Base-by-base conservation (phyloP, 1,140 invertebrate species). In the Leptonema lineaticorne region DNA sequence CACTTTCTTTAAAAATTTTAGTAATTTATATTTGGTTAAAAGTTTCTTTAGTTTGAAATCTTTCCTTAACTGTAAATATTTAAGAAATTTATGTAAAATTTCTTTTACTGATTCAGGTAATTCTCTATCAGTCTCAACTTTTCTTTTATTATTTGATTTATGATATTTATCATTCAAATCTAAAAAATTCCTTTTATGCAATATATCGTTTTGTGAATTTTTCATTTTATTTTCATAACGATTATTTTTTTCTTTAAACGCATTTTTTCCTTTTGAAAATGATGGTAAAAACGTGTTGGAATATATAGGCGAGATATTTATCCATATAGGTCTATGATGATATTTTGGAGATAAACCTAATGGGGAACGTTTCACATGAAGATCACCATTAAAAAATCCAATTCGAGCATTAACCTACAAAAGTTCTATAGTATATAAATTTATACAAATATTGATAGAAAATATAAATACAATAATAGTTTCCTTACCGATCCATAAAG, bases 361-460 rank as follows among this genome's bases (percentile, higher is more conserved):
- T 14, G 46, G 46, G 7, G 14, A 16, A 26, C 1, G n/a, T 64
- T 26, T 64, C 14, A 53, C 24, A 16, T 28, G 29, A 30, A 64
- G 22, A 53, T 64, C 62, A 18, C 62, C 62, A 22, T 64, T 64
- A 22, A 64, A 64, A 28, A 64, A 18, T 20, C 62, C 62, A 6
- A 45, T 18, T 14, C 62, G 9, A 11, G 30, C 41, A 16, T 50
- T 18, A 5, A 16, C 26, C 62, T 64, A 45, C 30, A 9, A 30
- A 8, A 22, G 9, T 20, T 6, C 16, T 53, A 20, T 9, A 53
- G 16, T 7, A 5, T 20, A 16, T 16, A 48, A 16, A 16, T 8
- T 7, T 6, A 16, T 16, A 7, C 6, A 16, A 48, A 5, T 20
- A 5, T 48, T 20, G 6, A 48, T 48, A 7, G 45, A 16, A 48